phyloP scores from a whole-genome alignment of 2,888 invertebrate genomes.

The Synergus gifuensis region DNA sequence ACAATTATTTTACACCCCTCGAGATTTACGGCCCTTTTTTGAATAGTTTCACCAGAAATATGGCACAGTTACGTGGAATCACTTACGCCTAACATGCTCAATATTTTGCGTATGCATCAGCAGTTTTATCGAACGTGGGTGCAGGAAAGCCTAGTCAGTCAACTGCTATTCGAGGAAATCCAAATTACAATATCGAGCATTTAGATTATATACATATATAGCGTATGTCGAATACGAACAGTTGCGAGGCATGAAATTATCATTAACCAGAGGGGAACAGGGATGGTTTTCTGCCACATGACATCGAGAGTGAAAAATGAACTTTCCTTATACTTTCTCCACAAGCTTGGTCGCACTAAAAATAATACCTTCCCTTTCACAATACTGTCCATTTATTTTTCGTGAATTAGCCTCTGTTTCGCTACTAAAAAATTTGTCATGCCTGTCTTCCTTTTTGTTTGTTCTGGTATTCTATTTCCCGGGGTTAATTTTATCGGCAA shows the following conservation, averaged over 20 bases:
- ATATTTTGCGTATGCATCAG: constrained; percentile 31
- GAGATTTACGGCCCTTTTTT: constrained; percentile 7
- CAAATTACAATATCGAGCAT: constrained; percentile 31
- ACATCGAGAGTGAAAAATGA: constrained; percentile 34
- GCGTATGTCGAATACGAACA: constrained; percentile 10
- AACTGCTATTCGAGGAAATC: constrained; percentile 31
- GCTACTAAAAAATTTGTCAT: constrained; percentile 24
- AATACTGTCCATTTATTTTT: background rate
- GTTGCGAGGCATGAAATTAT: constrained; percentile 39
- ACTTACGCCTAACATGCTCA: constrained; percentile 24
- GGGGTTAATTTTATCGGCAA: background rate
- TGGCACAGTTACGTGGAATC: constrained; percentile 7
- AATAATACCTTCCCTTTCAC: background rate
- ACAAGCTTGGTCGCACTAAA: background rate
- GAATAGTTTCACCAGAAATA: constrained; percentile 21
- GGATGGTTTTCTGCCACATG: constrained; percentile 27
- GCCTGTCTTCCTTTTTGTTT: constrained; percentile 3
- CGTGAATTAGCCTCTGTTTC: background rate
- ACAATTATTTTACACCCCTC: constrained; percentile 22
- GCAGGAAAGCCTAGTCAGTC: constrained; percentile 28
- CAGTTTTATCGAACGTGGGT: constrained; percentile 28
- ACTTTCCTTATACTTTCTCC: constrained; percentile 2
- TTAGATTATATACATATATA: background rate
- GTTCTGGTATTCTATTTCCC: background rate
- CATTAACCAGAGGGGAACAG: constrained; percentile 16